Evolutionary conservation across 23 tunicate species (phyloP), one percentile per base, ranked within the genome.

Genomic region (Oikopleura albicans): DNA sequence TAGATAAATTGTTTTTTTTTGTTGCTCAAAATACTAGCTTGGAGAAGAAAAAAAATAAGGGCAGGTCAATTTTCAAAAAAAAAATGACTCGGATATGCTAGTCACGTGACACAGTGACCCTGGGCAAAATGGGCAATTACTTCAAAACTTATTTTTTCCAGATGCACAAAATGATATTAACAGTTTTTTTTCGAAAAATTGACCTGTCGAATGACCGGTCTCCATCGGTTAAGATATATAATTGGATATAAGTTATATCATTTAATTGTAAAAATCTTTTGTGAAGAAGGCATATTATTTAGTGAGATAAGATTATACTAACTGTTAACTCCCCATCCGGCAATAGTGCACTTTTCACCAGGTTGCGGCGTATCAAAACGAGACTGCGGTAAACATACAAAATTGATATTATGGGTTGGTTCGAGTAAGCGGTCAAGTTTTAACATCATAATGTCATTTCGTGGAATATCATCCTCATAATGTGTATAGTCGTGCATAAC

Each of bases 281-380:
- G n/a, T n/a, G n/a, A n/a, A n/a, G n/a, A n/a, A n/a, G n/a, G n/a
- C n/a, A n/a, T n/a, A n/a, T n/a, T n/a, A n/a, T n/a, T n/a, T n/a
- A n/a, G n/a, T n/a, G n/a, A n/a, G 59, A 8, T 49, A 22, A 49
- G 59, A 8, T 8, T 8, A 8, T 8, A 87, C 84, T 83, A 59
- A 90, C 93, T 85, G 4, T 38, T 76, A 28, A 40, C 40, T 40
- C 97, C 97, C 97, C 97, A 91, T 40, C 97, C 97, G 0, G 89
- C 92, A 22, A 91, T 84, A 90, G 91, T 88, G 59, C 97, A 91
- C 66, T 87, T 91, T 8, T 88, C 38, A 0, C 90, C 88, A 1
- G 97, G 91, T 39, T 66, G 35, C 8, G 97, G 97, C 31, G 75
- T 85, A 1, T 91, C 97, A 39, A 40, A 0, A 59, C 39, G 39